Conservation (phyloP, 2,888 invertebrate species). For the Phragmatobia fuliginosa region DNA sequence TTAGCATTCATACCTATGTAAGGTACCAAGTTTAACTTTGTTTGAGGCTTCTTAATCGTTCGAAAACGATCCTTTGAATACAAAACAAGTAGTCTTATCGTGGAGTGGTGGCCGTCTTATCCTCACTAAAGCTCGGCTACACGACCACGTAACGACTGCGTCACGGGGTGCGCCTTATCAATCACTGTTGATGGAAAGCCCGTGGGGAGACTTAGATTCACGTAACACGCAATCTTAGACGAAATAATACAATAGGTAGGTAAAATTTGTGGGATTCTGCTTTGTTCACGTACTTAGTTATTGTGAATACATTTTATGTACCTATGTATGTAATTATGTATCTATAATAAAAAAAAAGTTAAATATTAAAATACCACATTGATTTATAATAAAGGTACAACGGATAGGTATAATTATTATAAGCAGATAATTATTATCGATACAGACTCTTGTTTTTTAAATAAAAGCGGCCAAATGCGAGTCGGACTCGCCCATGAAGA, state of each 20-base stretch:
- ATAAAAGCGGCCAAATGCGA: too few relatives aligned
- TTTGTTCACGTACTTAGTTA: neutral
- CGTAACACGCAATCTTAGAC: slow-evolving; percentile 29
- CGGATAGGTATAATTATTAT: too few relatives aligned
- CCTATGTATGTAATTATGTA: too few relatives aligned
- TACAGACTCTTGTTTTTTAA: too few relatives aligned
- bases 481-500: too few relatives aligned
- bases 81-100: slow-evolving; percentile 1
- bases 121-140: slow-evolving; percentile 48
- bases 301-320: too few relatives aligned
- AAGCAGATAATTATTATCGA: too few relatives aligned
- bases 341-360: too few relatives aligned
- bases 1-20: neutral
- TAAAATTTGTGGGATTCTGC: slow-evolving; percentile 1
- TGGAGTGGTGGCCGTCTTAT: slow-evolving; percentile 39
- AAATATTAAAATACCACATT: too few relatives aligned
- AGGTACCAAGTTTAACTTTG: neutral
- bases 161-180: slow-evolving; percentile 71
- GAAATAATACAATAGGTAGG: slow-evolving; percentile 17
- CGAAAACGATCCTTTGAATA: neutral
- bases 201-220: slow-evolving; percentile 56
- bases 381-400: too few relatives aligned
- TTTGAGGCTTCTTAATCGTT: neutral
- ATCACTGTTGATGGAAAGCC: slow-evolving; percentile 75
- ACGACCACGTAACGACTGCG: slow-evolving; percentile 58